These are phyloP conservation scores for Antheraea assamensis DNA, from an alignment of 2,888 invertebrate genomes.

Conservation along the genomic window DNA sequence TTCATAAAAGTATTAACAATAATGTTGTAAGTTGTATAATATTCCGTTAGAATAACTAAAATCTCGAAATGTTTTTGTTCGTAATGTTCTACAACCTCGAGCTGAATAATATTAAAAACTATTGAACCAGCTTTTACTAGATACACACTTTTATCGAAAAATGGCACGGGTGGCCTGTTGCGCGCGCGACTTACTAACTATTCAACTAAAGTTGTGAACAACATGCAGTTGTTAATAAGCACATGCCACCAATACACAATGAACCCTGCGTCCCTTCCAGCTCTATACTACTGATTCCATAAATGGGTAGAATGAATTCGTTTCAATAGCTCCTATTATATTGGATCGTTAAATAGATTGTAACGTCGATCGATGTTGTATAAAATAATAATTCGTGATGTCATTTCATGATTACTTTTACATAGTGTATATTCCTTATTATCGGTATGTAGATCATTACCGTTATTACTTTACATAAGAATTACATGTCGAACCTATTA, in stretches of 20 bases:
- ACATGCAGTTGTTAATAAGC: slow-evolving; percentile 17
- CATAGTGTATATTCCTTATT: slow-evolving; percentile 35
- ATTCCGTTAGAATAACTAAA: not conserved
- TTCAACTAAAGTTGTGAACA: slow-evolving; percentile 22
- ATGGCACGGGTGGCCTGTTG: slow-evolving; percentile 66
- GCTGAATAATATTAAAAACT: slow-evolving; percentile 53
- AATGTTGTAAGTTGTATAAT: not conserved
- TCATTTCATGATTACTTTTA: slow-evolving; percentile 51
- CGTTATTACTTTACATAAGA: slow-evolving; percentile 17
- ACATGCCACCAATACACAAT: slow-evolving; percentile 4
- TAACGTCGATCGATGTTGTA: slow-evolving; percentile 57
- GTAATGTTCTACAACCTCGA: slow-evolving; percentile 44
- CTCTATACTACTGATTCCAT: slow-evolving; percentile 26
- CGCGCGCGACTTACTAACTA: slow-evolving; percentile 51
- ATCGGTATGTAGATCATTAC: slow-evolving; percentile 19
- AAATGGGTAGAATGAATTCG: slow-evolving; percentile 44
- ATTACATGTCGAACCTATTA: slow-evolving; percentile 5
- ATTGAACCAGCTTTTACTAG: slow-evolving; percentile 47
- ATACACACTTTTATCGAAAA: slow-evolving; percentile 55
- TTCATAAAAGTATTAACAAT: not conserved
- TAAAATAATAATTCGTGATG: slow-evolving; percentile 64
- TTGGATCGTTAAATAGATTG: slow-evolving; percentile 57
- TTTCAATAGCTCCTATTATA: slow-evolving; percentile 47
- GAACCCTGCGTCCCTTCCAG: slow-evolving; percentile 24
- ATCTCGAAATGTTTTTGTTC: not conserved